phyloP scores from a whole-genome alignment of 2,797 vertebrate species.

The Sebastes vulpes region DNA sequence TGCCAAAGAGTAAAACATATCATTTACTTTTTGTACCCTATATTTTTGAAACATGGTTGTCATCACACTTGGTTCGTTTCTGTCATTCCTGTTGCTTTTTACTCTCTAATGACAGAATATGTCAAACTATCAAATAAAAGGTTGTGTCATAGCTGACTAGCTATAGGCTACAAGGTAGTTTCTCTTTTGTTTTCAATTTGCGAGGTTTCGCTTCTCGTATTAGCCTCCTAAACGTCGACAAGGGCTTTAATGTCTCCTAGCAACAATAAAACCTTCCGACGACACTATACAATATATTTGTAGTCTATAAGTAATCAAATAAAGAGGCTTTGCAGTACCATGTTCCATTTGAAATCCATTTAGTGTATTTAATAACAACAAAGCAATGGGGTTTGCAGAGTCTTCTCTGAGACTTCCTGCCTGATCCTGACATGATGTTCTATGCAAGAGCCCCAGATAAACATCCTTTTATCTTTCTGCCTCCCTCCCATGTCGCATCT shows the following conservation, averaged over 20 bases:
- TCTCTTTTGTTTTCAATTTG: background rate
- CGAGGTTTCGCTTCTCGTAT: background rate
- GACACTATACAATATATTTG: background rate
- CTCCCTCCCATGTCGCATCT: conserved; percentile 49
- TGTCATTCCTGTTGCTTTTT: background rate
- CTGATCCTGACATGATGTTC: conserved; percentile 61
- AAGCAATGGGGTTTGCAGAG: background rate
- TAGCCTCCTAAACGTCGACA: background rate
- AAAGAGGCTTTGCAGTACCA: background rate
- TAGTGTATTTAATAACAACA: conserved; percentile 30
- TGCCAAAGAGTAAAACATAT: background rate
- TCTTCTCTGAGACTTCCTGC: conserved; percentile 19
- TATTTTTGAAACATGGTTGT: background rate
- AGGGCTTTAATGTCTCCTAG: background rate
- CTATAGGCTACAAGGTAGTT: background rate
- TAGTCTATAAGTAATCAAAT: conserved; percentile 4
- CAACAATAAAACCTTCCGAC: background rate
- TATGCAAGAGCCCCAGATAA: conserved; percentile 70
- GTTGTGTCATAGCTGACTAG: background rate
- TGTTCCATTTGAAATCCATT: conserved; percentile 8
- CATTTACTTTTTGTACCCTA: background rate
- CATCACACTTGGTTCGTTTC: background rate
- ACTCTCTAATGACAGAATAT: background rate
- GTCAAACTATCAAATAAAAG: background rate
- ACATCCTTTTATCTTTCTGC: conserved; percentile 62